Evolutionary conservation across 2,113 vertebrate species (phyloP).

Genomic region (Callionymus lyra): DNA sequence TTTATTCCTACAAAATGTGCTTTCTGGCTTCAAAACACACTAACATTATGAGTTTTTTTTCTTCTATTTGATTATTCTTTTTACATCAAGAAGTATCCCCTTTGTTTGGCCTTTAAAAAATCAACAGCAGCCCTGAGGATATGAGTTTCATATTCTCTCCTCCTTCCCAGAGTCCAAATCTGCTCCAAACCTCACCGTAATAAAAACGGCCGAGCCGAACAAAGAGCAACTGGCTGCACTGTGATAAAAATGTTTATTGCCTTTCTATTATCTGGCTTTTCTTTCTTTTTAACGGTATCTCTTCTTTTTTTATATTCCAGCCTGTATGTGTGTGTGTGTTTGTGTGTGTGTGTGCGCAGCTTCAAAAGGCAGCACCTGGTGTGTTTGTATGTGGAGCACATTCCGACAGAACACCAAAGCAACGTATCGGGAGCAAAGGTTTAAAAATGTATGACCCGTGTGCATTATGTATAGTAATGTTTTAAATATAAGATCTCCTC

Average conservation of each 20-base stretch:
- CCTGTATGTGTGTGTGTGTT: too few species aligned
- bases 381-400: slow-evolving; percentile 20
- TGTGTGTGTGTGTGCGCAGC: slow-evolving; percentile 17
- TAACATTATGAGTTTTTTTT: slow-evolving; percentile 54
- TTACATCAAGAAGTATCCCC: slow-evolving; percentile 59
- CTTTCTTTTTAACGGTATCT: slow-evolving; percentile 25
- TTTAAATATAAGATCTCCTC: slow-evolving; percentile 52
- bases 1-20: too few species aligned
- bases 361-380: slow-evolving; percentile 21
- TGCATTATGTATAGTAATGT: slow-evolving; percentile 54
- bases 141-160: slow-evolving; percentile 28
- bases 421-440: slow-evolving; percentile 19
- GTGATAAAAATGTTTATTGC: slow-evolving; percentile 54
- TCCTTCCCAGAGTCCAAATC: slow-evolving; percentile 27
- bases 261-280: slow-evolving; percentile 25
- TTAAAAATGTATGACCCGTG: slow-evolving; percentile 48
- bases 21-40: slow-evolving; percentile 32
- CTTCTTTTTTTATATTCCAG: slow-evolving; percentile 46
- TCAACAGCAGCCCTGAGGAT: slow-evolving; percentile 60
- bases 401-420: slow-evolving; percentile 8
- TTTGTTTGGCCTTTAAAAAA: slow-evolving; percentile 59
- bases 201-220: slow-evolving; percentile 42
- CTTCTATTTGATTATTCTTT: slow-evolving; percentile 51
- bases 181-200: slow-evolving; percentile 36
- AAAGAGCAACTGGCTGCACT: slow-evolving; percentile 34